A percentile compares a stretch with the other conserved stretches of the same genome.
Conservation (phyloP, 2,888 invertebrate species). For the Eupeodes latifasciatus region DNA sequence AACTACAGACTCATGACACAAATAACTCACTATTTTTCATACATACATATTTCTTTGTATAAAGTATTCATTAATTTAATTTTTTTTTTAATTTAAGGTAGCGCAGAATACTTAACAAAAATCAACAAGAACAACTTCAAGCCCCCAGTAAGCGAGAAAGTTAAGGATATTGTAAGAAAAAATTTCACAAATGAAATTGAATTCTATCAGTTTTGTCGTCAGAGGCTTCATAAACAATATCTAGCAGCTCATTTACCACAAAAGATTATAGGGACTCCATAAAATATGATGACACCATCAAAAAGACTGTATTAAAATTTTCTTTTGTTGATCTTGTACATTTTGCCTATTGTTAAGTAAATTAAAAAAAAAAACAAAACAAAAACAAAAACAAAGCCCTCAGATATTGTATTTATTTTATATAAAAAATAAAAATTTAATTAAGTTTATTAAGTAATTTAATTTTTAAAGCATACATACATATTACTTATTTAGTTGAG, state of each 20-base stretch:
- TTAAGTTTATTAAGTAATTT: constrained; percentile 17
- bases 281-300: background rate
- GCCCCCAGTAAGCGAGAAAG: constrained; percentile 93
- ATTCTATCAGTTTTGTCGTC: constrained; percentile 95
- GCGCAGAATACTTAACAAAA: constrained; percentile 90
- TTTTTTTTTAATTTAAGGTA: constrained; percentile 85
- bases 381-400: background rate
- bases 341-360: constrained; percentile 29
- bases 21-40: too few species aligned
- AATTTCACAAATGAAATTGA: constrained; percentile 96
- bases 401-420: constrained; percentile 60
- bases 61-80: background rate
- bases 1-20: constrained; percentile 37
- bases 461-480: background rate
- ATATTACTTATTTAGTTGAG: background rate
- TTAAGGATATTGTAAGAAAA: constrained; percentile 92
- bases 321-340: constrained; percentile 49
- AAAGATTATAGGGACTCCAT: constrained; percentile 77
- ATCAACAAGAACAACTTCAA: constrained; percentile 95
- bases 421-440: constrained; percentile 13
- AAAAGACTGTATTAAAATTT: constrained; percentile 12
- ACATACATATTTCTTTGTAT: too few species aligned
- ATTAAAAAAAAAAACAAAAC: background rate
- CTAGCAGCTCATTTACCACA: constrained; percentile 87
- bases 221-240: constrained; percentile 92